Evolutionary conservation across 2,888 invertebrate genomes (phyloP).

Genomic region (Hirudinaria manillensis): DNA sequence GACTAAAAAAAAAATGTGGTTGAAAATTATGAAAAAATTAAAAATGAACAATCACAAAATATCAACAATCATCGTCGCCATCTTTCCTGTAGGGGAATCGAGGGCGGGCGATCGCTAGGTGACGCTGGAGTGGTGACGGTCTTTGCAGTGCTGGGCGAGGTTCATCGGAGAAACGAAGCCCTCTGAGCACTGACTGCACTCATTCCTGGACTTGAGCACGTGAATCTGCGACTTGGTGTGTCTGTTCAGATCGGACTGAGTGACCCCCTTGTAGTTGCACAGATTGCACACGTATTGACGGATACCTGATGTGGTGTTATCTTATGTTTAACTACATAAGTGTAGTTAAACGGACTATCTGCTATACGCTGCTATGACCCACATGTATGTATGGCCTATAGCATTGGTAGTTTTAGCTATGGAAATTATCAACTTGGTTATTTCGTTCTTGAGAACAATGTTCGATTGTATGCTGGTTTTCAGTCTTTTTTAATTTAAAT

Average conservation of each 20-base stretch:
- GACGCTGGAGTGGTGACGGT: slow-evolving; percentile 31
- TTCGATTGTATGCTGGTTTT: too few species aligned
- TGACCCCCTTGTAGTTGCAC: slow-evolving; percentile 56
- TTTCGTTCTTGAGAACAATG: too few species aligned
- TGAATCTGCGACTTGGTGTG: slow-evolving; percentile 56
- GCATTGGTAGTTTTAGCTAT: too few species aligned
- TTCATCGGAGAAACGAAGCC: slow-evolving; percentile 51
- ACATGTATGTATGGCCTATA: too few species aligned
- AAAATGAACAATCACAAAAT: slow-evolving; percentile 12
- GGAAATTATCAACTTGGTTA: too few species aligned
- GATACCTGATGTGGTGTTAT: slow-evolving; percentile 45
- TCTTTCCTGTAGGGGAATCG: background rate
- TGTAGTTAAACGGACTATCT: too few species aligned
- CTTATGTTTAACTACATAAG: background rate
- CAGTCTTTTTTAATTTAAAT: too few species aligned
- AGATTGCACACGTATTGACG: slow-evolving; percentile 55
- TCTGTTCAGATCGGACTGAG: slow-evolving; percentile 56
- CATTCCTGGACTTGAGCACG: slow-evolving; percentile 52
- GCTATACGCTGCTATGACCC: too few species aligned
- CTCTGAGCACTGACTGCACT: slow-evolving; percentile 50
- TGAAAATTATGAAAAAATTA: background rate
- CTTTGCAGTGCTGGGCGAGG: slow-evolving; percentile 55
- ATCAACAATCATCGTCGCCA: background rate
- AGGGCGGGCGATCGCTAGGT: background rate
- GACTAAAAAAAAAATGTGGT: background rate